Percentiles rank a stretch among this genome's conserved stretches.
phyloP scores from a whole-genome alignment of 2,797 vertebrate species.

The Tarsius wallacei region DNA sequence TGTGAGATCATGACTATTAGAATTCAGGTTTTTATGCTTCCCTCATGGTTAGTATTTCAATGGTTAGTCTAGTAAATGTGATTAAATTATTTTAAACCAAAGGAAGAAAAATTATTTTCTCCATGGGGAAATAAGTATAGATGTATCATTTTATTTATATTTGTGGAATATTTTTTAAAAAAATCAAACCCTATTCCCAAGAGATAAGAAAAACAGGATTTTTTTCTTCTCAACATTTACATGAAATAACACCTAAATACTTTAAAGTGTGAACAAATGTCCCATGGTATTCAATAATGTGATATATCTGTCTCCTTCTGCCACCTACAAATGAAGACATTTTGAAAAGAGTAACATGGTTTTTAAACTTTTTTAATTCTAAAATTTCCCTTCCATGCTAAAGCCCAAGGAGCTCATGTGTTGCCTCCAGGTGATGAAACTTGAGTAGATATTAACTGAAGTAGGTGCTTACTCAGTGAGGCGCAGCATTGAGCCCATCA shows the following conservation, averaged over 20 bases:
- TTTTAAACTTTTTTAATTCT: conserved; percentile 18
- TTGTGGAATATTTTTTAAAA: not conserved
- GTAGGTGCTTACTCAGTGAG: fast-evolving
- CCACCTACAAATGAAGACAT: not conserved
- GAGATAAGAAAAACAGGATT: conserved; percentile 20
- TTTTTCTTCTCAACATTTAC: conserved; percentile 43
- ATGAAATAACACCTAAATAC: conserved; percentile 67
- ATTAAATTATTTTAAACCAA: not conserved
- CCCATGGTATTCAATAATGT: conserved; percentile 5
- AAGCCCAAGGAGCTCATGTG: not conserved
- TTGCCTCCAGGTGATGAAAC: not conserved
- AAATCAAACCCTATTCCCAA: conserved; percentile 37
- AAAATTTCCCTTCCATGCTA: not conserved
- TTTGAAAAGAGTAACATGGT: not conserved
- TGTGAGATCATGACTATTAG: not conserved
- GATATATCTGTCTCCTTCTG: conserved; percentile 50
- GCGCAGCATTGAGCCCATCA: fast-evolving
- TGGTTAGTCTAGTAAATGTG: not conserved
- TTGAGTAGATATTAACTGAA: not conserved
- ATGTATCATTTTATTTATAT: not conserved
- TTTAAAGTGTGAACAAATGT: conserved; percentile 63
- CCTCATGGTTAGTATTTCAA: not conserved
- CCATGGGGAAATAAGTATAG: not conserved
- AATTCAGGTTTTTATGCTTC: not conserved
- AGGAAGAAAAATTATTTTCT: conserved; percentile 25